Base-by-base conservation (phyloP, 2,888 invertebrate species). In the Aphodius sticticus region DNA sequence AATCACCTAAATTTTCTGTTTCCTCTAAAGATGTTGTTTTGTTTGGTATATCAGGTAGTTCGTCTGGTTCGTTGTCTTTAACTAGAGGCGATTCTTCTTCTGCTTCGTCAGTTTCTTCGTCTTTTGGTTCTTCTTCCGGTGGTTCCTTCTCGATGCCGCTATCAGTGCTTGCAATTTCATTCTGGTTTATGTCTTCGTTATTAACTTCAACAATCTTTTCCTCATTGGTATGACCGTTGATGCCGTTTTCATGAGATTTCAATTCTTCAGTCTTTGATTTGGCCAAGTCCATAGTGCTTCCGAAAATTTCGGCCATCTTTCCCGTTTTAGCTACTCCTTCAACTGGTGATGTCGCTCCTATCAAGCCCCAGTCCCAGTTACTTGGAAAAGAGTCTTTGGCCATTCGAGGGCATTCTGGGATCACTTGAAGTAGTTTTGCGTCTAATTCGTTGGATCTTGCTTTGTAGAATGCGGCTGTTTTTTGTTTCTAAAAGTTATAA, bases 381-480 rank as follows among this genome's bases (percentile, higher is more conserved):
- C 92, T 89, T 0, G 94, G 94, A 84, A 94, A 94, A 38, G 92
- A 91, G 82, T 93, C 93, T 69, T 93, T 94, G 3, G 95, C 93
- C 12, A 94, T 93, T 86, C 96, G 92, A 1, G 97, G 96, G 36
- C 96, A 96, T 77, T 96, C 96, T 6, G 96, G 96, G 82, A 96
- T 88, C 70, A 92, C 92, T 81, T 92, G 92, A 37, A 97, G 90
- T 75, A 93, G 90, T 80, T 92, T 92, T 83, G 93, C 91, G 85
- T 97, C 96, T 81, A 97, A 91, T 87, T 97, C 97, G 82, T 93
- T 92, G 16, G 93, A 92, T 85, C 94, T 92, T 83, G 92, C 95
- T 86, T 93, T 92, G 87, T 97, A 97, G 88, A 94, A 95, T 9
- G 93, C 93, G 1, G 97, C 93, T 1, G 95, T 94, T 90, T 94